Evolutionary conservation across 2,797 vertebrate genomes (phyloP).

Genomic region (Typhlichthys eigenmanni): DNA sequence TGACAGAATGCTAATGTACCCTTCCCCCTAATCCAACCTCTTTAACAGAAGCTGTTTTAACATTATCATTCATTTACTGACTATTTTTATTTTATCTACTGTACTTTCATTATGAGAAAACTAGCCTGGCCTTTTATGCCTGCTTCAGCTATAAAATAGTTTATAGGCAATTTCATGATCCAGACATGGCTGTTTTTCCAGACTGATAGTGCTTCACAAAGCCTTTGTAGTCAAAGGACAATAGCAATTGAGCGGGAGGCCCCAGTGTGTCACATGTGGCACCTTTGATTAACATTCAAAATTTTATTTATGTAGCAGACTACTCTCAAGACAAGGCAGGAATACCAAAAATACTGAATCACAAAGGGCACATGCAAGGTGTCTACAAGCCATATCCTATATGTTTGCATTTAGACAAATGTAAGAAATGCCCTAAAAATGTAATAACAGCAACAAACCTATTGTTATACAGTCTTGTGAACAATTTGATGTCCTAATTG

Average conservation of each 20-base stretch:
- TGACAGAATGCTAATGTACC: slow-evolving; percentile 10
- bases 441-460: too few relatives aligned
- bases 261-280: slow-evolving; percentile 75
- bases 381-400: background rate
- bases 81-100: slow-evolving; percentile 1
- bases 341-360: slow-evolving; percentile 56
- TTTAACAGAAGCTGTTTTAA: slow-evolving; percentile 3
- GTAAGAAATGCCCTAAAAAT: background rate
- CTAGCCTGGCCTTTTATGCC: slow-evolving; percentile 5
- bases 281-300: slow-evolving; percentile 79
- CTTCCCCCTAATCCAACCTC: slow-evolving; percentile 4
- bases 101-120: slow-evolving; percentile 19
- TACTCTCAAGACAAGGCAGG: slow-evolving; percentile 52
- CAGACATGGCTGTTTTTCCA: slow-evolving; percentile 63
- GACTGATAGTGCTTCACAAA: slow-evolving; percentile 74
- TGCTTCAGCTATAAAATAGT: slow-evolving; percentile 26
- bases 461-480: too few relatives aligned
- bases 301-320: slow-evolving; percentile 66
- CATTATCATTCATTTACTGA: slow-evolving; percentile 4
- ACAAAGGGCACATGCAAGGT: slow-evolving; percentile 16
- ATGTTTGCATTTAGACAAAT: background rate
- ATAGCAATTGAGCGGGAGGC: slow-evolving; percentile 78
- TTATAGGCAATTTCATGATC: slow-evolving; percentile 51
- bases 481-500: too few relatives aligned
- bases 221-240: slow-evolving; percentile 80